A percentile compares a stretch with the other conserved stretches of the same genome.
phyloP scores from a whole-genome alignment of 2,797 vertebrate species.

The Thripadectes ignobilis region DNA sequence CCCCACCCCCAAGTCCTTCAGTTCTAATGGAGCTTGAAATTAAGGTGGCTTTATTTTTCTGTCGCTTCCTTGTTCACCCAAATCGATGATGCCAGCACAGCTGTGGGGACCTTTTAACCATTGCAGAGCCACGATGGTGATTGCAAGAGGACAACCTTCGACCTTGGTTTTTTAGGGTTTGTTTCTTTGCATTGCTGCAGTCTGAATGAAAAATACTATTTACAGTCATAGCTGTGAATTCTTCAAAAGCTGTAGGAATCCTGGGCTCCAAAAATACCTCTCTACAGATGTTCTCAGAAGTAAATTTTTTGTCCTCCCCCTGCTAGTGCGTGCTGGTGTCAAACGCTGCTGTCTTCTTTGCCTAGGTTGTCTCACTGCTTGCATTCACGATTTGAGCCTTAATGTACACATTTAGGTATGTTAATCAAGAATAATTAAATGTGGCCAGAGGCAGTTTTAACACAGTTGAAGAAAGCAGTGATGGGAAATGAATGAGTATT shows the following conservation, averaged over 20 bases:
- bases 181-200: background rate
- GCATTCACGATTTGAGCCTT: background rate
- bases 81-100: conserved; percentile 59
- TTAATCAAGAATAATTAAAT: no score
- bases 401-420: background rate
- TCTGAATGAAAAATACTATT: background rate
- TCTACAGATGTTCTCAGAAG: background rate
- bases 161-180: background rate
- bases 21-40: conserved; percentile 75
- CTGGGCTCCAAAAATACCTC: background rate
- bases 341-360: background rate
- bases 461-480: background rate
- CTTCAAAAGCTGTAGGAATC: background rate
- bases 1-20: conserved; percentile 34
- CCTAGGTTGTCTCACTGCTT: background rate
- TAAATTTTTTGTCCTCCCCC: background rate
- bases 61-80: conserved; percentile 52
- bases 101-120: conserved; percentile 55
- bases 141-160: background rate
- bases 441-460: background rate
- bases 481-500: background rate
- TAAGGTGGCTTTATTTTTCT: conserved; percentile 63
- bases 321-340: background rate
- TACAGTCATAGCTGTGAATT: background rate
- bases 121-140: background rate